Evolutionary conservation across 1,140 invertebrate genomes (phyloP).

Genomic region (Ooceraea biroi): DNA sequence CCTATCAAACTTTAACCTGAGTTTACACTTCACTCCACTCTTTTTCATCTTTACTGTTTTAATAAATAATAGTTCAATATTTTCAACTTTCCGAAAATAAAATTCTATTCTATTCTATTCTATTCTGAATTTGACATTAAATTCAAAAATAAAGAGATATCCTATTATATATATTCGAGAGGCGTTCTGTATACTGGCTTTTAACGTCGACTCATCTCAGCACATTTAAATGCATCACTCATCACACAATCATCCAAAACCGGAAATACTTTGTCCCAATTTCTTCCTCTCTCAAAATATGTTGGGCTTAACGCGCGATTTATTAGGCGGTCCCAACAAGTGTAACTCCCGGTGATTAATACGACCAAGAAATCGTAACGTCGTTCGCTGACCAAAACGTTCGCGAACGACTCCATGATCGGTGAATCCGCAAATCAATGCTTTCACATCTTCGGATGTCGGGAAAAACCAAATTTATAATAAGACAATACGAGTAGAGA

Average conservation of each 20-base stretch:
- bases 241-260: slow-evolving; percentile 20
- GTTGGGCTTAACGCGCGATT: neutral
- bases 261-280: neutral
- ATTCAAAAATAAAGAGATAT: neutral
- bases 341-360: neutral
- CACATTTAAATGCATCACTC: slow-evolving; percentile 17
- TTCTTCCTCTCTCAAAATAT: neutral
- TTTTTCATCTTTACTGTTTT: too few species aligned
- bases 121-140: neutral
- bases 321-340: neutral
- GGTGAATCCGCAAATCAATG: slow-evolving; percentile 78
- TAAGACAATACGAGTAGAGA: too few species aligned
- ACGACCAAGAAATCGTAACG: slow-evolving; percentile 2
- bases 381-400: slow-evolving; percentile 51
- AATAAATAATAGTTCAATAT: neutral
- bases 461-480: too few species aligned
- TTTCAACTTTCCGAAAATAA: neutral
- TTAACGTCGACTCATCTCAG: slow-evolving; percentile 34
- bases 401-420: neutral
- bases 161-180: neutral
- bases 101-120: too few species aligned
- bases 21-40: too few species aligned
- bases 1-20: neutral
- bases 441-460: too few species aligned
- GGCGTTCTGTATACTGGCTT: slow-evolving; percentile 1